phyloP scores from a whole-genome alignment of 1,140 invertebrate genomes.

The Galleria mellonella region DNA sequence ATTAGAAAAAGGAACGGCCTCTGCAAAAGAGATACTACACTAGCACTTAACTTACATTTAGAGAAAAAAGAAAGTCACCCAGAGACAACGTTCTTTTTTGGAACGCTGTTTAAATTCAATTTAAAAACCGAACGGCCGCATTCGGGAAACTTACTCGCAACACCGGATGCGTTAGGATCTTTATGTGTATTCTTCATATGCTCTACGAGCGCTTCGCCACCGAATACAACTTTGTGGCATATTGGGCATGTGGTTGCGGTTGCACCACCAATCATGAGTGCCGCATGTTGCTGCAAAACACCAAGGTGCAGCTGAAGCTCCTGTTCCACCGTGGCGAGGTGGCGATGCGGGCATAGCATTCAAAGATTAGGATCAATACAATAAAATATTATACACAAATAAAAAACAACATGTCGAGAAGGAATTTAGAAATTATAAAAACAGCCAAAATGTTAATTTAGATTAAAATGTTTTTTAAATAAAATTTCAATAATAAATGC shows the following conservation, averaged over 20 bases:
- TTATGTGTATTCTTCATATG: conserved; percentile 97
- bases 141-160: conserved; percentile 87
- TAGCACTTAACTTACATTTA: conserved; percentile 34
- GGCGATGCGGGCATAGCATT: conserved; percentile 60
- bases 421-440: conserved; percentile 55
- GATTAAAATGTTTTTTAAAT: conserved; percentile 7
- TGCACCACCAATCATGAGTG: conserved; percentile 90
- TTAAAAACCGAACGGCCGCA: conserved; percentile 31
- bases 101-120: conserved; percentile 5
- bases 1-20: neutral
- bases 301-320: conserved; percentile 89
- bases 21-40: conserved; percentile 35
- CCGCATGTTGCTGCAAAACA: conserved; percentile 95
- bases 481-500: conserved; percentile 7
- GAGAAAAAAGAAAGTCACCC: conserved; percentile 33
- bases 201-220: conserved; percentile 93
- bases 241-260: conserved; percentile 92
- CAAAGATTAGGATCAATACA: conserved; percentile 57
- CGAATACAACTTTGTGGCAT: conserved; percentile 95
- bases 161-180: conserved; percentile 90
- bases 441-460: conserved; percentile 35
- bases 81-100: conserved; percentile 44
- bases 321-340: conserved; percentile 70
- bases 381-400: conserved; percentile 27
- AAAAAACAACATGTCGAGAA: conserved; percentile 26